Conservation (phyloP, 2,888 invertebrate species). For the Spilosoma lubricipeda region DNA sequence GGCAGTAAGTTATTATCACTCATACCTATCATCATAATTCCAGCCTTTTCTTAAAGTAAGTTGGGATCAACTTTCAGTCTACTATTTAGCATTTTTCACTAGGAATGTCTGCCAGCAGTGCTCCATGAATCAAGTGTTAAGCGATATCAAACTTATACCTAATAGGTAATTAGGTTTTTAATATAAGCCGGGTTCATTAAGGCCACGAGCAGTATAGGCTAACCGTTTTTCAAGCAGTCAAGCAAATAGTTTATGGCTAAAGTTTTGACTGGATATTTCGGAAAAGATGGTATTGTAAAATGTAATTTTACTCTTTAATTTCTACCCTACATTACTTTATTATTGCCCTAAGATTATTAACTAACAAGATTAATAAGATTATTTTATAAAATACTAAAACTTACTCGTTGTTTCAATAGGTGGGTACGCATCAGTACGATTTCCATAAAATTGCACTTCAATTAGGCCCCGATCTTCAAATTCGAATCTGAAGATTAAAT, state of each 20-base stretch:
- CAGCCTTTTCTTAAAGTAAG: neutral
- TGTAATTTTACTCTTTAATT: no score
- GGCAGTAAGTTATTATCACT: neutral
- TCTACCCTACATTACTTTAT: no score
- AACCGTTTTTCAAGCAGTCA: no score
- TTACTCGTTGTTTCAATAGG: neutral
- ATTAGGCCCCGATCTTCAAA: neutral
- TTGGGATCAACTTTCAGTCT: neutral
- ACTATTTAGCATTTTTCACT: neutral
- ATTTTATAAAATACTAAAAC: neutral
- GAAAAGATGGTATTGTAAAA: no score
- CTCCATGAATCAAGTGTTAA: neutral
- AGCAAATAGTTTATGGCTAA: no score
- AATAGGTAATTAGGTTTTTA: no score
- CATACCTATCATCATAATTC: neutral
- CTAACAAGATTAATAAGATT: neutral
- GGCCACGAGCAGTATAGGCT: no score
- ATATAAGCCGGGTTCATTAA: no score
- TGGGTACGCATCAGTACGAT: neutral
- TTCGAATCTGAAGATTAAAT: conserved; percentile 12
- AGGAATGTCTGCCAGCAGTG: neutral
- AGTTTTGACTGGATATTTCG: no score
- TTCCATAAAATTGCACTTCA: conserved; percentile 1
- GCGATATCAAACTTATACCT: no score
- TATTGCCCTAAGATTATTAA: neutral